phyloP scores from a whole-genome alignment of 2,888 invertebrate species.

The Ischnus inquisitorius region DNA sequence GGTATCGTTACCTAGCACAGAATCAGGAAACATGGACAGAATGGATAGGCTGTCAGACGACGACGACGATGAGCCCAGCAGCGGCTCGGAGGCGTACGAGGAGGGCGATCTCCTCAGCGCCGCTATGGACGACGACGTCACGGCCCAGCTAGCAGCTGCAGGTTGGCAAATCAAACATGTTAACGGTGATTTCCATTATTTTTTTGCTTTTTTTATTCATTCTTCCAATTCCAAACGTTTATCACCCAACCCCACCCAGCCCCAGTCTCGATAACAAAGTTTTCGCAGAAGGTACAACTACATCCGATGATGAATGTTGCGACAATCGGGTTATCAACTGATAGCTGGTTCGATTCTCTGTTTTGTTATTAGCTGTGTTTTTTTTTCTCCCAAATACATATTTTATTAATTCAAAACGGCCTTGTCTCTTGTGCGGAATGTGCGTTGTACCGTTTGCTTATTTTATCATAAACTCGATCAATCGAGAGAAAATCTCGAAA shows the following conservation, averaged over 20 bases:
- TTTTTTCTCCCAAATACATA: not conserved
- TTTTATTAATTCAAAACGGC: not conserved
- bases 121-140: conserved; percentile 96
- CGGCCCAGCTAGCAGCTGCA: conserved; percentile 97
- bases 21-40: conserved; percentile 78
- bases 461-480: not conserved
- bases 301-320: conserved; percentile 62
- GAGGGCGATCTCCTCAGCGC: conserved; percentile 93
- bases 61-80: conserved; percentile 93
- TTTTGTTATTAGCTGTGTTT: not conserved
- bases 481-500: not conserved
- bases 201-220: conserved; percentile 55
- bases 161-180: conserved; percentile 89
- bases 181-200: conserved; percentile 86
- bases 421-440: conserved; percentile 17
- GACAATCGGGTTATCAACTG: not conserved
- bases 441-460: not conserved
- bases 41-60: conserved; percentile 88
- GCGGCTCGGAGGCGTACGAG: conserved; percentile 92
- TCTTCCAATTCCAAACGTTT: conserved; percentile 63
- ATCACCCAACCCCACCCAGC: conserved; percentile 19
- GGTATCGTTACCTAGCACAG: conserved; percentile 82
- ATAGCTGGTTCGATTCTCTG: conserved; percentile 11
- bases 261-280: conserved; percentile 64
- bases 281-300: conserved; percentile 67